Base-by-base conservation (phyloP, 2,113 vertebrate genomes). In the Caranx melampygus region DNA sequence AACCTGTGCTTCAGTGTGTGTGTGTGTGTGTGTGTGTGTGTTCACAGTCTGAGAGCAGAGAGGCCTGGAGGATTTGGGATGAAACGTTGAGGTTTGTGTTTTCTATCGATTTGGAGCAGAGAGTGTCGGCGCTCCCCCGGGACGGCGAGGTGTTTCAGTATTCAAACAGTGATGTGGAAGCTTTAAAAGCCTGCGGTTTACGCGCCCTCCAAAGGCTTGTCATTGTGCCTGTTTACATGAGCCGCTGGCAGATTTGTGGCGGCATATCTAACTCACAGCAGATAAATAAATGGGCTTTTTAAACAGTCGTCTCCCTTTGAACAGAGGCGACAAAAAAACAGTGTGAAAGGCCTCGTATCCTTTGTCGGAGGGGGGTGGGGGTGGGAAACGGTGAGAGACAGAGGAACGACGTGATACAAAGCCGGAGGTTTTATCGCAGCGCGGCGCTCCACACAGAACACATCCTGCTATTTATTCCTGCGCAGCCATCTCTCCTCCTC, bases 211-310 rank as follows among this genome's bases (percentile, higher is more conserved):
- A 47, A 83, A 73, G 62, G 42, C 81, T 84, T 68, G 83, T 79
- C 86, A 67, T 54, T 42, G 78, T 59, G 40, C 40, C 45, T 78
- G 88, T 84, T 84, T 80, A 72, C 83, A 78, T 11, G 76, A 66
- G 81, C 69, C 45, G 62, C 65, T 61, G 72, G 80, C 71, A 74
- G 72, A 75, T 68, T 82, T 74, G 67, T 31, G 71, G 75, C 21
- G 3, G 57, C 72, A 0, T 35, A 49, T 79, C 67, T 82, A 78
- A 75, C 72, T 84, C 76, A 5, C 45, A 55, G 11, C 82, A 76
- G 76, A 81, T 75, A 73, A 72, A 81, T 73, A 83, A 87, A 81
- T 13, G 7, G 26, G 37, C 7, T 69, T 73, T 71, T 82, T 81
- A 60, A 78, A 75, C 73, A 78, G 55, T 55, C 45, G 26, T 79